A percentile compares a stretch with the other conserved stretches of the same genome.
phyloP scores from a whole-genome alignment of 1,140 invertebrate genomes.

The Cydia strobilella region DNA sequence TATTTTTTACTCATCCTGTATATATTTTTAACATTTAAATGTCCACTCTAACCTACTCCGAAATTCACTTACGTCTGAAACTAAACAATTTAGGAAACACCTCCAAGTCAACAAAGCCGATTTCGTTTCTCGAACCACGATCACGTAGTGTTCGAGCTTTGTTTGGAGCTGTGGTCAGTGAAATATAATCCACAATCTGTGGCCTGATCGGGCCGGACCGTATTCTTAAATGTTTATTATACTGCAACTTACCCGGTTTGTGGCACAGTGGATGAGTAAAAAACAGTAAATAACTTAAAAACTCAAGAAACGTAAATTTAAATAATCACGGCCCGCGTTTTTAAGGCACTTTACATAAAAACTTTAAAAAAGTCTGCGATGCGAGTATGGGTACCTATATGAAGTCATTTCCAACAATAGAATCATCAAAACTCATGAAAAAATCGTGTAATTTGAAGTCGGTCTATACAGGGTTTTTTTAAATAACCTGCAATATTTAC shows the following conservation, averaged over 20 bases:
- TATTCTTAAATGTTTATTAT: conserved; percentile 66
- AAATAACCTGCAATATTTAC: too few relatives aligned
- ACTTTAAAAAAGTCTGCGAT: too few relatives aligned
- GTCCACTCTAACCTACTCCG: not conserved
- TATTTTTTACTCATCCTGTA: too few relatives aligned
- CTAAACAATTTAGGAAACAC: not conserved
- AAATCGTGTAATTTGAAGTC: too few relatives aligned
- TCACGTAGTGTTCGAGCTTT: not conserved
- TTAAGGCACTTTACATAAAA: too few relatives aligned
- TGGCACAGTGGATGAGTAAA: conserved; percentile 30
- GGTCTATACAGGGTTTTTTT: too few relatives aligned
- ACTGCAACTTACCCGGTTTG: conserved; percentile 52
- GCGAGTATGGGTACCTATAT: too few relatives aligned
- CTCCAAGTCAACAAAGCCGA: not conserved
- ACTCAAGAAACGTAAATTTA: too few relatives aligned
- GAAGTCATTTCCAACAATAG: too few relatives aligned
- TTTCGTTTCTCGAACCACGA: not conserved
- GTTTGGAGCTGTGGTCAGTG: conserved; percentile 40
- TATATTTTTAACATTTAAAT: too few relatives aligned
- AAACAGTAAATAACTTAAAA: not conserved
- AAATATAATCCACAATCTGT: conserved; percentile 59
- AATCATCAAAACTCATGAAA: too few relatives aligned
- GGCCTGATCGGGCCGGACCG: conserved; percentile 50
- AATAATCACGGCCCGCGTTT: too few relatives aligned
- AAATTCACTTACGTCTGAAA: not conserved